Base-by-base conservation (phyloP, 2,888 invertebrate species). In the Ectropis crepuscularia region DNA sequence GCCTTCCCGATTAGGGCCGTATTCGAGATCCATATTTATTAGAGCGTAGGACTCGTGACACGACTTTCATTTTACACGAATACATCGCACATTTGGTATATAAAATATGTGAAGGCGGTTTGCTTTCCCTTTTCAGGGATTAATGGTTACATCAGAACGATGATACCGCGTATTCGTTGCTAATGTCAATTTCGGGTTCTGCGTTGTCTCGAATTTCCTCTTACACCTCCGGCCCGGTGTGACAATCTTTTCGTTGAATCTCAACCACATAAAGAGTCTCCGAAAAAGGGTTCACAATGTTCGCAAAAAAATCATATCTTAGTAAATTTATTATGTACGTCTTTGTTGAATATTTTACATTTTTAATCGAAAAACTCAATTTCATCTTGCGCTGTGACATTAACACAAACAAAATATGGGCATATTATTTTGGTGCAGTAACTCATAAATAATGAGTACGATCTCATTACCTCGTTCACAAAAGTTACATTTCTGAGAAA, bases 1-100 rank as follows among this genome's bases (percentile, higher is more conserved):
- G 87, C 89, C 88, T 89, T 89, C 86, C 81, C 88, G 92, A 89
- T 90, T 90, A 90, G 88, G 92, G 90, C 88, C 87, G 87, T 82
- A 86, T 89, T 89, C 82, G 87, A 87, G 87, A 87, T 88, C 85
- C 85, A 86, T 88, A 89, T 90, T 91, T 90, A 90, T 90, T 88
- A 88, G 87, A 89, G 87, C 88, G 88, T 85, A 86, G 83, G 83
- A 85, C 86, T 87, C 83, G 80, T 82, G 82, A 90, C 88, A 88
- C 84, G 86, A 87, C 85, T 91, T 91, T 90, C 87, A 82, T 89
- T 91, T 90, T 88, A 89, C 81, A 84, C 85, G 81, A 75, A 84
- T 85, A 87, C 83, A 83, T 78, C 77, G 81, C 75, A 81, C 79
- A 79, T 78, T 60, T 74, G 78, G 76, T 78, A 77, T 80, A 81